Evolutionary conservation across 92 coral and sea anemone genomes (phyloP).

Genomic region (Virgularia gustaviana): DNA sequence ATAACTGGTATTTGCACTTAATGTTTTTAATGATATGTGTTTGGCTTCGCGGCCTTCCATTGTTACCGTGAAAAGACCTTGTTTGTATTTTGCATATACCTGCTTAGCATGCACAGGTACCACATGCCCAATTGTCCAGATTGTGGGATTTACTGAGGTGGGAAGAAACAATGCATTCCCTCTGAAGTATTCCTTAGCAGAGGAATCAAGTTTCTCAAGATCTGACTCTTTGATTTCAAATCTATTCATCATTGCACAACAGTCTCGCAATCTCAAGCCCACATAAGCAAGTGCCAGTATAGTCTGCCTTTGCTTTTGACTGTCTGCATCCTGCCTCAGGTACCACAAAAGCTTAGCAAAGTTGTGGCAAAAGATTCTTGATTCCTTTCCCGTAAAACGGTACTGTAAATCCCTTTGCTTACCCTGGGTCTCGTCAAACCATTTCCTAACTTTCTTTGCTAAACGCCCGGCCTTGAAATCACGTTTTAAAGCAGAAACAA

Average conservation of each 20-base stretch:
- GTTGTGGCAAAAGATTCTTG: constrained; percentile 17
- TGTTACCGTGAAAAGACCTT: constrained; percentile 28
- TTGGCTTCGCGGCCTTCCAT: constrained; percentile 57
- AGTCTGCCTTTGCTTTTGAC: neutral
- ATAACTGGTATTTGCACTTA: constrained; percentile 35
- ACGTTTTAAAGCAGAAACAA: constrained; percentile 38
- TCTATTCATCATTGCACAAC: constrained; percentile 43
- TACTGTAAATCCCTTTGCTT: constrained; percentile 22
- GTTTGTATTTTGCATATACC: neutral
- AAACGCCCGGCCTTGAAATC: constrained; percentile 54
- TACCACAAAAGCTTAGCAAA: neutral
- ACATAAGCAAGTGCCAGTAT: constrained; percentile 13
- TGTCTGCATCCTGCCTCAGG: neutral
- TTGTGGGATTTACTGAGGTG: constrained; percentile 40
- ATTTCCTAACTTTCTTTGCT: constrained; percentile 54
- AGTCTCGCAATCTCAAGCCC: constrained; percentile 36
- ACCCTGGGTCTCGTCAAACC: constrained; percentile 51
- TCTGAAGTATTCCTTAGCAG: constrained; percentile 28
- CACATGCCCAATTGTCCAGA: constrained; percentile 44
- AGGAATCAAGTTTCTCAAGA: constrained; percentile 29
- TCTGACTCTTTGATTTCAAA: constrained; percentile 21
- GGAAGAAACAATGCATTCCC: constrained; percentile 42
- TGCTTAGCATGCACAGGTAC: neutral
- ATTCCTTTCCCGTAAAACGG: constrained; percentile 19
- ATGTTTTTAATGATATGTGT: constrained; percentile 35